These are phyloP conservation scores for Crotalus horridus DNA, from an alignment of 2,113 vertebrate species.

Conservation along the genomic window DNA sequence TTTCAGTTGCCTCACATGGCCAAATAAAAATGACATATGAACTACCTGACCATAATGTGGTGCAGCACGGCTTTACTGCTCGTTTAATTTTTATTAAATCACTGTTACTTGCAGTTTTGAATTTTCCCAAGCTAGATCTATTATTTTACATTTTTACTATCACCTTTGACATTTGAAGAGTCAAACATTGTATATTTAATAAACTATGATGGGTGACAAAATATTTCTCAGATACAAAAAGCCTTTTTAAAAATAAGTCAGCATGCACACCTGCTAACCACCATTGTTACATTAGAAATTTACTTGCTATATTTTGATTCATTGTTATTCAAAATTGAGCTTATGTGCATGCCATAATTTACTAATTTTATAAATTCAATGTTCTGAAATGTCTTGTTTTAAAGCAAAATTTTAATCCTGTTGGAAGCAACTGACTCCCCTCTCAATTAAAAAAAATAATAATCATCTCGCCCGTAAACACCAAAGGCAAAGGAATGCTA, in stretches of 20 bases:
- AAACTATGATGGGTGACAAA: not conserved
- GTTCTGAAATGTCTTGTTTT: not conserved
- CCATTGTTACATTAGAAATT: not conserved
- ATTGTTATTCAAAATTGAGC: not conserved
- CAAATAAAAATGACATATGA: not conserved
- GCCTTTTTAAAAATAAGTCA: not conserved
- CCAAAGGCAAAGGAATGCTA: not conserved
- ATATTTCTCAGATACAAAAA: not conserved
- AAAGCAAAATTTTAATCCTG: not conserved
- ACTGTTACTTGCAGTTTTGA: not conserved
- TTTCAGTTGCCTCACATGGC: fast-evolving
- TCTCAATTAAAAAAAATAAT: not conserved
- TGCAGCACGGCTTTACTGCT: not conserved
- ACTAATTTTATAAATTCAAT: not conserved
- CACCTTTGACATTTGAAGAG: not conserved
- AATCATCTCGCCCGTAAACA: not conserved
- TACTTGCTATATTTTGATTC: not conserved
- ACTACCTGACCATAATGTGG: slow-evolving; percentile 7
- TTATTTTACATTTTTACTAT: not conserved
- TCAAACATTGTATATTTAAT: not conserved
- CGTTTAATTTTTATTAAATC: not conserved
- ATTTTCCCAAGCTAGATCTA: not conserved
- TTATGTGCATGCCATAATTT: not conserved
- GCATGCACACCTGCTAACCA: not conserved
- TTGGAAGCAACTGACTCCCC: not conserved